A percentile compares a stretch with the other conserved stretches of the same genome.
phyloP scores from a whole-genome alignment of 2,797 vertebrate genomes.

The Vultur gryphus region DNA sequence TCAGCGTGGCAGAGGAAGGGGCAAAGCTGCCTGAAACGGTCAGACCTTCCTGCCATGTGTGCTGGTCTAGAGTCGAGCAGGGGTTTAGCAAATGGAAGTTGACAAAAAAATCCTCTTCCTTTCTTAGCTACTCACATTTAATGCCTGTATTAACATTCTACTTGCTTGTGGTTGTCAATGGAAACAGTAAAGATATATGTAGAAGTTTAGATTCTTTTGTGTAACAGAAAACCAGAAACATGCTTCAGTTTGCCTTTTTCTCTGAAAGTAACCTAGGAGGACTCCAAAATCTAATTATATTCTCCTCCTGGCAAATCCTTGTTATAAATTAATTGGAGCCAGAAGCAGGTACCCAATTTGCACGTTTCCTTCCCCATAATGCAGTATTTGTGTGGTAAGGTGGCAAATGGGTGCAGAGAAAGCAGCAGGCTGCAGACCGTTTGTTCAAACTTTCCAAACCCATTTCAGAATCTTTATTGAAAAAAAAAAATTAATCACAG shows the following conservation, averaged over 20 bases:
- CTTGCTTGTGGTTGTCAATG: background rate
- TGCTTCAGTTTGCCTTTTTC: background rate
- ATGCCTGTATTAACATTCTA: background rate
- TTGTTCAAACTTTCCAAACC: background rate
- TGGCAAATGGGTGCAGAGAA: background rate
- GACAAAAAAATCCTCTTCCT: background rate
- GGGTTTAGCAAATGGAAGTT: background rate
- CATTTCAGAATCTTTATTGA: constrained; percentile 61
- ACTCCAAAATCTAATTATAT: background rate
- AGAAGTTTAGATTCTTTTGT: background rate
- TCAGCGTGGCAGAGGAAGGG: background rate
- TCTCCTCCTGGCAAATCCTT: background rate
- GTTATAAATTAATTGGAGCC: background rate
- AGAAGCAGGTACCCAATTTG: background rate
- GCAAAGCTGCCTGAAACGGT: background rate
- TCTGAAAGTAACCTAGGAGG: background rate
- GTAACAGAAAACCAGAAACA: background rate
- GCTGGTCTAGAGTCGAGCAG: rapidly evolving
- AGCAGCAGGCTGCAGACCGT: background rate
- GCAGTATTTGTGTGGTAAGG: background rate
- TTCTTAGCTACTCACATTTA: background rate
- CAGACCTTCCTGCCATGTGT: background rate
- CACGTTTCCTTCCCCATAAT: background rate
- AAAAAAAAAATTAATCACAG: constrained; percentile 25
- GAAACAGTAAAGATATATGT: background rate